phyloP scores from a whole-genome alignment of 2,113 vertebrate genomes.

The Neolamprologus hecqui region DNA sequence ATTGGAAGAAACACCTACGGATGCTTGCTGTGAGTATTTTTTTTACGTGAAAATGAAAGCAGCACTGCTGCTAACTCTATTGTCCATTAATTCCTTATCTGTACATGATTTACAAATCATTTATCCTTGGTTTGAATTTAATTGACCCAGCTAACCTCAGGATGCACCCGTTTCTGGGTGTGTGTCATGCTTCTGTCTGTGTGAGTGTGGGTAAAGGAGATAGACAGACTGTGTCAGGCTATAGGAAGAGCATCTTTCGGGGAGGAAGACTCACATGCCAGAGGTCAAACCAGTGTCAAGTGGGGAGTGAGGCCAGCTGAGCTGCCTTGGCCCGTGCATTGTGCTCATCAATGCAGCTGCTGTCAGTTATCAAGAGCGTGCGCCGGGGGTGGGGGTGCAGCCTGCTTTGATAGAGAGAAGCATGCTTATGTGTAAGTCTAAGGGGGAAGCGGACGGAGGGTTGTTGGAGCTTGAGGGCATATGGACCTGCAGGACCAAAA shows the following conservation, averaged over 20 bases:
- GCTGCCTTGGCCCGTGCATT: slow-evolving; percentile 50
- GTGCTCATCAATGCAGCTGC: slow-evolving; percentile 68
- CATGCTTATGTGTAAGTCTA: slow-evolving; percentile 26
- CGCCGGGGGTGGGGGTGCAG: background rate
- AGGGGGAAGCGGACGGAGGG: background rate
- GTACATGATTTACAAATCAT: slow-evolving; percentile 69
- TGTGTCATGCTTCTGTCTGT: slow-evolving; percentile 30
- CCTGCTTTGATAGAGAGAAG: slow-evolving; percentile 18
- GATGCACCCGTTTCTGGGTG: slow-evolving; percentile 48
- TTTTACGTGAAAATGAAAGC: background rate
- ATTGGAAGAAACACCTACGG: background rate
- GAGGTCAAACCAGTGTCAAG: slow-evolving; percentile 72
- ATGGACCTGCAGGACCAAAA: slow-evolving; percentile 33
- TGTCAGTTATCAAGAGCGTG: slow-evolving; percentile 53
- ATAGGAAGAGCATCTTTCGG: slow-evolving; percentile 42
- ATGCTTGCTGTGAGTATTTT: background rate
- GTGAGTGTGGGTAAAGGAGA: slow-evolving; percentile 38
- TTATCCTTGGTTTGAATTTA: slow-evolving; percentile 72
- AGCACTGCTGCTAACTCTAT: background rate
- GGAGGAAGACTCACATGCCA: slow-evolving; percentile 51
- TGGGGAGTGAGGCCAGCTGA: slow-evolving; percentile 74
- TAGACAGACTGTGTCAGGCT: slow-evolving; percentile 41
- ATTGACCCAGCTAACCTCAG: slow-evolving; percentile 69
- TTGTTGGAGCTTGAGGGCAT: slow-evolving; percentile 36
- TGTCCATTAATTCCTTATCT: slow-evolving; percentile 36